These are phyloP conservation scores for Pleuronectes platessa DNA, from an alignment of 2,113 vertebrate species.

Conservation along the genomic window DNA sequence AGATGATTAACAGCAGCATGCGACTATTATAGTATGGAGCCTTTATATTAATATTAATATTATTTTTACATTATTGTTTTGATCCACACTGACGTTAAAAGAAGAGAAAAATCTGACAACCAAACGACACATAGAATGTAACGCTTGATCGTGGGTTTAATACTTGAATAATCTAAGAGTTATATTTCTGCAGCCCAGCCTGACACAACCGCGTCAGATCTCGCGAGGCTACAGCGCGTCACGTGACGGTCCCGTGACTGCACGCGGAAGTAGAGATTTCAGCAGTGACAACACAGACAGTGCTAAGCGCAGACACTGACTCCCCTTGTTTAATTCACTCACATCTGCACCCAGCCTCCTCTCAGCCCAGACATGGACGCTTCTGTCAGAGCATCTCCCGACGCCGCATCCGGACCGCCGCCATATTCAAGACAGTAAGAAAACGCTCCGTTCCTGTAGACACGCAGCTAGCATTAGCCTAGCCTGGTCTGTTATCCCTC, in stretches of 20 bases:
- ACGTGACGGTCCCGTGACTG: constrained; percentile 62
- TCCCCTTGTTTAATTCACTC: accelerated
- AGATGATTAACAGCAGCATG: too few relatives aligned
- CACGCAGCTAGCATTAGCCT: constrained; percentile 16
- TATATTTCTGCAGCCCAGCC: too few relatives aligned
- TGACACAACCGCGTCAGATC: not conserved
- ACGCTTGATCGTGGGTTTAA: too few relatives aligned
- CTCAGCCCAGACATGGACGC: constrained; percentile 68
- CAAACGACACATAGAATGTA: too few relatives aligned
- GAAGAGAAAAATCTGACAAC: too few relatives aligned
- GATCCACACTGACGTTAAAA: too few relatives aligned
- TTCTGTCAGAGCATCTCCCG: constrained; percentile 56
- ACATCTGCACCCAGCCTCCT: not conserved
- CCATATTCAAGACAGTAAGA: constrained; percentile 77
- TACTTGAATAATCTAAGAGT: too few relatives aligned
- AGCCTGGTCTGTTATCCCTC: not conserved
- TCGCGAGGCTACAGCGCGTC: constrained; percentile 48
- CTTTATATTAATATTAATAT: too few relatives aligned
- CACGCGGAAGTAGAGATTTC: constrained; percentile 53
- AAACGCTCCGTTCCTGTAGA: not conserved
- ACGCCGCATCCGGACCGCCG: constrained; percentile 53
- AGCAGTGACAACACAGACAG: constrained; percentile 7
- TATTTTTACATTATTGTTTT: too few relatives aligned
- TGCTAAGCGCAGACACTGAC: not conserved
- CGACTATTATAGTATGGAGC: too few relatives aligned